Base-by-base conservation (phyloP, 2,797 vertebrate species). In the Poecilia picta region DNA sequence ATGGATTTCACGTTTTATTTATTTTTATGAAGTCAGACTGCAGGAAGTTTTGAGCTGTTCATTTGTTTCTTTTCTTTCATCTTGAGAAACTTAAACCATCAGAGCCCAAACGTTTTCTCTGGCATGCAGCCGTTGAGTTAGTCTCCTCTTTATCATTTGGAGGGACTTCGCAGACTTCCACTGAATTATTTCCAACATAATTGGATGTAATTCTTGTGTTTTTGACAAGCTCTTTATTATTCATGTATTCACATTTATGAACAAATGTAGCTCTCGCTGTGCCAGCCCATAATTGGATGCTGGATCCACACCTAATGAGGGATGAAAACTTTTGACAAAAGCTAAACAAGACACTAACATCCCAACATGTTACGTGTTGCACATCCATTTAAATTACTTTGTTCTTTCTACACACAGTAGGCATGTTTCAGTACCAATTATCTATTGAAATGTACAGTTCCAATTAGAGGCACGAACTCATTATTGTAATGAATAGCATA, bases 21-120 rank as follows among this genome's bases (percentile, higher is more conserved):
- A 45, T n/a, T 45, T 28, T n/a, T 28, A 71, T 16, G 41, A 45
- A 12, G 12, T 20, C 64, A 68, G 36, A 41, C 10, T 41, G 39
- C 36, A 41, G 20, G 20, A 68, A 15, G 10, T n/a, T n/a, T 43
- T 43, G 43, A 45, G 23, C 23, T 41, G 39, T 41, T 41, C 36
- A 41, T 41, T 68, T 68, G 18, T 39, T 25, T 78, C 87, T 74
- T 47, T 83, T 72, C 2, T 7, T 72, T 5, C 23, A 23, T 73
- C 43, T 18, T 20, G 15, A 47, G 4, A 20, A 47, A 47, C n/a
- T 33, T 39, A 36, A 66, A 39, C 33, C 16, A 11, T 66, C 33
- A 39, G 20, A 66, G 62, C 59, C 31, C 62, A 36, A 39, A 64
- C 62, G 10, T 20, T 36, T 64, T 33, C 31, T 39, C 62, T 23